Evolutionary conservation across 2,113 vertebrate genomes (phyloP), one percentile per base, ranked within the genome.

Genomic region (Pollimyrus isidori): DNA sequence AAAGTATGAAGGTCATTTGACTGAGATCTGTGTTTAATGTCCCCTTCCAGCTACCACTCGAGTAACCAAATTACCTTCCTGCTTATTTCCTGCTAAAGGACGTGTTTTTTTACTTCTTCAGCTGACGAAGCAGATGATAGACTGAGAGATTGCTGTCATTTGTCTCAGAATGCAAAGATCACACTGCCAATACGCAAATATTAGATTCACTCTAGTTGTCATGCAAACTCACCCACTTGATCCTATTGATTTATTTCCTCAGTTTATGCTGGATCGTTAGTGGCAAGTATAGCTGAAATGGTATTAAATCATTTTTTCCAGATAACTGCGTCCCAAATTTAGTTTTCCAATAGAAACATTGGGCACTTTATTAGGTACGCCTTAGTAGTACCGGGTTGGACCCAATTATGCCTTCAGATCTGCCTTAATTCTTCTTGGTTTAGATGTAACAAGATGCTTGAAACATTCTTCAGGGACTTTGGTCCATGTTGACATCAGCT

Each of bases 1-100:
- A 26, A 17, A 3, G 17, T 21, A 69, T 53, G 4, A 90, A 88
- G 52, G 69, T 90, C 39, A 56, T 88, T 84, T 88, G 35, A 3
- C 42, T 35, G 80, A 1, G 42, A 83, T 83, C 35, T 58, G 53
- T 9, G 73, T 52, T 58, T 89, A 85, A 89, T 89, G 73, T 87
- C 86, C 48, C 86, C 13, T 69, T 88, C 83, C 35, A 21, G 62
- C 83, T 50, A 88, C 52, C 69, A 76, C 45, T 62, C 45, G n/a
- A 86, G 39, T 89, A 91, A 91, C 85, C 3, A 3, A 91, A 91
- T 91, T 88, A 89, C 80, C 87, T 86, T 56, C 89, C 65, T 58
- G 35, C 85, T 88, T 86, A 86, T 88, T 91, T 53, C 65, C 50
- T 52, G 13, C 50, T 52, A 15, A 52, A 91, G 88, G 90, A 86